Evolutionary conservation across 2,113 vertebrate genomes (phyloP), one percentile per base, ranked within the genome.

Genomic region (Chlamydotis undulata): DNA sequence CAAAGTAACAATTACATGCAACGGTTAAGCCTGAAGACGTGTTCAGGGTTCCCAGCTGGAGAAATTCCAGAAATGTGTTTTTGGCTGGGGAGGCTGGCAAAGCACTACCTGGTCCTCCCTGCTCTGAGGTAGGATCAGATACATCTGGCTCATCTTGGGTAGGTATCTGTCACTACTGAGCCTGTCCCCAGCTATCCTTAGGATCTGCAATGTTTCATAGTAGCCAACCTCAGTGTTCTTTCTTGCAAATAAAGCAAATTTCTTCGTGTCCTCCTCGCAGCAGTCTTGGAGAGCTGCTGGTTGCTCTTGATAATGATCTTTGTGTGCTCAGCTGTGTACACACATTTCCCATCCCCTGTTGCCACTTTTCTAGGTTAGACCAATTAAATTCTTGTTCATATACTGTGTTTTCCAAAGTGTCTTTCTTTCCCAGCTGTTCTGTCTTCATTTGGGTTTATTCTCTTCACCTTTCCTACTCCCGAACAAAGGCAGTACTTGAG

Each of bases 261-360:
- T 16, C 53, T 80, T 76, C 19, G 2, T 28, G 79, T 64, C 65
- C 43, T 68, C 43, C 61, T 90, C 2, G 2, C 35, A 61, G 53
- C 31, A 25, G 70, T 68, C 82, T 69, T 80, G 88, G 67, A 90
- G 82, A 92, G 71, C 45, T 74, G 67, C 71, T 86, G 59, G 26
- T 60, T 92, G 68, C 59, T 52, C 9, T 57, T 63, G 85, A 81
- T 95, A 92, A 80, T 0, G 4, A 73, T 90, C 91, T 93, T 80
- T 74, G 69, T 74, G 31, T 50, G 21, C 28, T 53, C 71, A 84
- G 57, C 60, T 85, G 92, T 69, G 83, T 88, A 83, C 26, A 73
- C 53, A 57, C 12, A 64, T 76, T 90, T 75, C 94, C 29, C 82
- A 68, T 76, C 78, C 71, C 70, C 61, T 50, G 16, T 45, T 61